phyloP scores from a whole-genome alignment of 2,888 invertebrate species.

The Hemithea aestivaria region DNA sequence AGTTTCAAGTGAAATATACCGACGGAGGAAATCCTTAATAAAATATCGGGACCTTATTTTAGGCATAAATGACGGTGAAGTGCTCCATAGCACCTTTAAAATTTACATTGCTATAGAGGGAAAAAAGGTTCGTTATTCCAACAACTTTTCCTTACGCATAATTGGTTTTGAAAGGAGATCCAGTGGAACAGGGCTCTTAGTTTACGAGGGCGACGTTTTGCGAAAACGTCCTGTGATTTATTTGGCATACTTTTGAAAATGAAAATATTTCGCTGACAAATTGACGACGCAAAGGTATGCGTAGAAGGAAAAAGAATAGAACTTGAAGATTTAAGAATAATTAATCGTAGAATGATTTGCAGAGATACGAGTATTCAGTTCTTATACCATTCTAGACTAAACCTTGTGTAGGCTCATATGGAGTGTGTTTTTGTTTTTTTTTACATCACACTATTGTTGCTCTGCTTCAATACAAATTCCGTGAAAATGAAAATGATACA shows the following conservation, averaged over 20 bases:
- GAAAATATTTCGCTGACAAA: too few species aligned
- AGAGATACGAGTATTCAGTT: too few species aligned
- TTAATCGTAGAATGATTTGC: too few species aligned
- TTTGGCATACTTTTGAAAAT: neutral
- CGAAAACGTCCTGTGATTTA: constrained; percentile 4
- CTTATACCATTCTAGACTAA: too few species aligned
- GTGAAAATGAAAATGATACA: too few species aligned
- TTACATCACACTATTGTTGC: too few species aligned
- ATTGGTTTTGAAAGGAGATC: constrained; percentile 31
- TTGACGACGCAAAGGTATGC: too few species aligned
- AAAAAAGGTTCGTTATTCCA: constrained; percentile 31
- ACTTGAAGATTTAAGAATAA: too few species aligned
- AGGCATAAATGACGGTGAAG: constrained; percentile 32
- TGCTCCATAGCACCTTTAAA: constrained; percentile 28
- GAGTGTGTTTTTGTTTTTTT: too few species aligned
- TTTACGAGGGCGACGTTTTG: constrained; percentile 4
- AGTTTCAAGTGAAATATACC: constrained; percentile 16
- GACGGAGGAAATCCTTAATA: constrained; percentile 20
- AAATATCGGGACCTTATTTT: constrained; percentile 32
- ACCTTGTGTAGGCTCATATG: too few species aligned
- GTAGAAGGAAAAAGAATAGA: too few species aligned
- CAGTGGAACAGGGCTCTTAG: constrained; percentile 12
- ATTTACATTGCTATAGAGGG: constrained; percentile 35
- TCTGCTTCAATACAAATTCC: too few species aligned
- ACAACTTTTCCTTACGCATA: constrained; percentile 31